Conservation (phyloP, 2,113 vertebrate species). For the Phoxinus phoxinus region DNA sequence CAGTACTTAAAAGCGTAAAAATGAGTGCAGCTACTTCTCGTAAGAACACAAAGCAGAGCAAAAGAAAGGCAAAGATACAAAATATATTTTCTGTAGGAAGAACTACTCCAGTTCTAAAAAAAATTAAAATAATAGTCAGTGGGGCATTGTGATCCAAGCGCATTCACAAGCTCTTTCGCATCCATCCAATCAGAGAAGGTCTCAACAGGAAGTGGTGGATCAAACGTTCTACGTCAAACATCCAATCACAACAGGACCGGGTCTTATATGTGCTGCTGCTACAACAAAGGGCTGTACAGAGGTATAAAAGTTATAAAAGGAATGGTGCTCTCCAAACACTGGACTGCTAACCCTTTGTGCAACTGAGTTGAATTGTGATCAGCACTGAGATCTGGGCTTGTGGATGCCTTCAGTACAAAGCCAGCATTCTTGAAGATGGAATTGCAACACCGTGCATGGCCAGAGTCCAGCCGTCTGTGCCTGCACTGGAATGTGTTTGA, state of each 20-base stretch:
- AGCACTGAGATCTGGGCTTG: neutral
- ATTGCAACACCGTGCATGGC: neutral
- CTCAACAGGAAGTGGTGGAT: slow-evolving; percentile 22
- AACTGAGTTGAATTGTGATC: neutral
- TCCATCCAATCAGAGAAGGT: slow-evolving; percentile 15
- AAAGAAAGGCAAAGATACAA: slow-evolving; percentile 34
- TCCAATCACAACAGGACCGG: neutral
- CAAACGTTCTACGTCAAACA: neutral
- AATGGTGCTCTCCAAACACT: neutral
- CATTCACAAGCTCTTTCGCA: slow-evolving; percentile 26
- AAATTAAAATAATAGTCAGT: no score
- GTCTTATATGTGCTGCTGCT: neutral
- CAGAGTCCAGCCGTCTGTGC: slow-evolving; percentile 6
- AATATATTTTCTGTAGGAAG: neutral
- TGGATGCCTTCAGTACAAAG: neutral
- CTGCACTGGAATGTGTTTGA: slow-evolving; percentile 16
- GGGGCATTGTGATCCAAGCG: neutral
- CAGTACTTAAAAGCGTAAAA: slow-evolving; percentile 30
- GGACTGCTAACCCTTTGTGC: neutral
- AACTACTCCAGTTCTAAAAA: slow-evolving; percentile 15
- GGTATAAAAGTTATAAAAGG: slow-evolving; percentile 14
- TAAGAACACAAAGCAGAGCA: slow-evolving; percentile 4
- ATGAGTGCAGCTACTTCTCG: neutral
- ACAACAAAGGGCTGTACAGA: neutral
- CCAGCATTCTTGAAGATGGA: slow-evolving; percentile 7